phyloP scores from a whole-genome alignment of 2,888 invertebrate species.

The Drosophila demipolita region DNA sequence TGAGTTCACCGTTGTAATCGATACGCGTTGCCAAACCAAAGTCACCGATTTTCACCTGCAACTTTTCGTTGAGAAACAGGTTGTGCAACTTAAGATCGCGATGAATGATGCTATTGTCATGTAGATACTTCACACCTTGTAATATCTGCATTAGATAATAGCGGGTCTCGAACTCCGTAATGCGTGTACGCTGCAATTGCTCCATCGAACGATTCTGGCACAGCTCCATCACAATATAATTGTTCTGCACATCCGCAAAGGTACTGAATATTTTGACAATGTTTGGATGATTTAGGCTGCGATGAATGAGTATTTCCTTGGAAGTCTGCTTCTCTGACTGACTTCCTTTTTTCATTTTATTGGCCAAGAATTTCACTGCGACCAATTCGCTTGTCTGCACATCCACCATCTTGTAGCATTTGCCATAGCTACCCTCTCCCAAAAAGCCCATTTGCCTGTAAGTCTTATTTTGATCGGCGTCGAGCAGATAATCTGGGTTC shows the following conservation, averaged over 20 bases:
- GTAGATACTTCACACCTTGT: slow-evolving; percentile 96
- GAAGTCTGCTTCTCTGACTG: slow-evolving; percentile 97
- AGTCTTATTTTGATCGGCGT: slow-evolving; percentile 89
- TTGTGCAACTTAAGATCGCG: slow-evolving; percentile 99
- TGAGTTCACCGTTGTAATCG: slow-evolving; percentile 92
- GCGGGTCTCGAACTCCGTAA: slow-evolving; percentile 98
- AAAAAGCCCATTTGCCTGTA: slow-evolving; percentile 95
- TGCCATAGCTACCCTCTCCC: slow-evolving; percentile 97
- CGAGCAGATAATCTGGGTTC: slow-evolving; percentile 88
- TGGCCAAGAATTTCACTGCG: slow-evolving; percentile 99
- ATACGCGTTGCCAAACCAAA: slow-evolving; percentile 98
- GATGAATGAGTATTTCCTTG: slow-evolving; percentile 98
- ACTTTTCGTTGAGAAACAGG: slow-evolving; percentile 96
- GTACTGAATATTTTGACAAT: slow-evolving; percentile 97
- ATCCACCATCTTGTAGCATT: slow-evolving; percentile 97
- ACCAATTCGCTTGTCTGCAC: slow-evolving; percentile 90
- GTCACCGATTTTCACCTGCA: slow-evolving; percentile 98
- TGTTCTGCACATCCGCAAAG: slow-evolving; percentile 96
- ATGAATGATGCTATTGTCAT: slow-evolving; percentile 96
- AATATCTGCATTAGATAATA: slow-evolving; percentile 98
- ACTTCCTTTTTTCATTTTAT: slow-evolving; percentile 93
- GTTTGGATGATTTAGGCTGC: slow-evolving; percentile 93
- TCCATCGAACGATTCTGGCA: slow-evolving; percentile 98
- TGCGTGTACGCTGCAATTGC: slow-evolving; percentile 95
- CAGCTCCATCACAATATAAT: slow-evolving; percentile 97